Evolutionary conservation across 2,797 vertebrate genomes (phyloP).

Genomic region (Melanotaenia boesemani): DNA sequence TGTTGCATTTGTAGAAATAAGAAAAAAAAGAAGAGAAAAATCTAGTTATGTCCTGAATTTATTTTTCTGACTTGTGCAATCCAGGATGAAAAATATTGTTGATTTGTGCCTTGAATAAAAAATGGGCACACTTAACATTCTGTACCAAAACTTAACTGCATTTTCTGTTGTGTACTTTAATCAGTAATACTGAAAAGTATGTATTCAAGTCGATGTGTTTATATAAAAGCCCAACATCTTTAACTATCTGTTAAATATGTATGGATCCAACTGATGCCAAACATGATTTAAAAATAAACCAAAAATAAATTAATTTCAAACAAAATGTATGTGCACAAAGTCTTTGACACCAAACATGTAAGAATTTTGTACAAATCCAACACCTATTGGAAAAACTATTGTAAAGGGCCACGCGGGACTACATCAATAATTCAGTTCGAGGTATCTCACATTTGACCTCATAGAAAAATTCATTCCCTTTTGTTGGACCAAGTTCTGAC

Average conservation of each 20-base stretch:
- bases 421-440: constrained; percentile 67
- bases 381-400: constrained; percentile 24
- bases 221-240: background rate
- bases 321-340: constrained; percentile 4
- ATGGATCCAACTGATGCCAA: background rate
- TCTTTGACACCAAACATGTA: constrained; percentile 7
- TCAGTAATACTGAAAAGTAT: background rate
- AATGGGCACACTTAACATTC: background rate
- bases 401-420: constrained; percentile 26
- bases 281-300: background rate
- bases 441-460: constrained; percentile 71
- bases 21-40: constrained; percentile 16
- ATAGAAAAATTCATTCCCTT: constrained; percentile 57
- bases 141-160: constrained; percentile 10
- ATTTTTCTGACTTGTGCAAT: constrained; percentile 24
- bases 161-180: constrained; percentile 10
- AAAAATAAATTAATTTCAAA: constrained; percentile 9
- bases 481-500: constrained; percentile 36
- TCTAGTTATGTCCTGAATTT: constrained; percentile 21
- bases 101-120: constrained; percentile 34
- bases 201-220: background rate
- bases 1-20: background rate
- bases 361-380: constrained; percentile 30
- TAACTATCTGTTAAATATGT: constrained; percentile 6
- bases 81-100: constrained; percentile 19